A percentile compares a stretch with the other conserved stretches of the same genome.
phyloP scores from a whole-genome alignment of 1,140 invertebrate species.

The Drosophila fuyamai region DNA sequence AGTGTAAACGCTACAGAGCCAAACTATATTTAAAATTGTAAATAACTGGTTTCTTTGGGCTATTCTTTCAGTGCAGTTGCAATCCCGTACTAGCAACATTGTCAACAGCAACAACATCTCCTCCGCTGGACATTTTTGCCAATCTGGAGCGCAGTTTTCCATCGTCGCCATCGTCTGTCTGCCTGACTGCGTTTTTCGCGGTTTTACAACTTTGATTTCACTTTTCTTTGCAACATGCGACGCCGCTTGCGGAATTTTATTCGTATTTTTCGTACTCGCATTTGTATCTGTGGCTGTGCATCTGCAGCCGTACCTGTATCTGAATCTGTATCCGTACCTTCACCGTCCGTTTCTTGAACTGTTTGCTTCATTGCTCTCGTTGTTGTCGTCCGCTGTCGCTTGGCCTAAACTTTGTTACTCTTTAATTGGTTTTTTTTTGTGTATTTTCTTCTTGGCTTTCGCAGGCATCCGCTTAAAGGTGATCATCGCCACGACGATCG shows the following conservation, averaged over 20 bases:
- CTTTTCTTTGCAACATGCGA: slow-evolving; percentile 83
- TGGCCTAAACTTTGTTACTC: slow-evolving; percentile 76
- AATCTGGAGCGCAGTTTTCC: slow-evolving; percentile 71
- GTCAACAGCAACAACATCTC: slow-evolving; percentile 68
- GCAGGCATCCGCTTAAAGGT: slow-evolving; percentile 55
- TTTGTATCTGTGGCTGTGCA: slow-evolving; percentile 44
- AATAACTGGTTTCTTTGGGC: background rate
- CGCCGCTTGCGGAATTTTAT: slow-evolving; percentile 40
- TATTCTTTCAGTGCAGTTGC: slow-evolving; percentile 25
- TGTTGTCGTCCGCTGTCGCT: slow-evolving; percentile 58
- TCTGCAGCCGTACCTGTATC: slow-evolving; percentile 25
- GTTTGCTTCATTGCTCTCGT: slow-evolving; percentile 80
- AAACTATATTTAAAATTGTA: background rate
- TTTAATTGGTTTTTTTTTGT: slow-evolving; percentile 77
- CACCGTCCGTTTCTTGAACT: slow-evolving; percentile 81
- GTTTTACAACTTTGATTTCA: slow-evolving; percentile 84
- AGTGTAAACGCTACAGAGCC: too few species aligned
- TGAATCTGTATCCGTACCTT: slow-evolving; percentile 62
- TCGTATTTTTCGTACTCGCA: slow-evolving; percentile 19
- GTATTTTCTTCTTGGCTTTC: slow-evolving; percentile 34
- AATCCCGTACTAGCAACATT: slow-evolving; percentile 44
- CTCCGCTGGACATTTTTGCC: slow-evolving; percentile 71
- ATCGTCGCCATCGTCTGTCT: slow-evolving; percentile 64
- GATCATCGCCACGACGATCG: slow-evolving; percentile 43
- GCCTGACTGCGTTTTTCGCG: slow-evolving; percentile 81